Conservation (phyloP, 1,140 invertebrate genomes). For the Proctacanthus coquilletti region DNA sequence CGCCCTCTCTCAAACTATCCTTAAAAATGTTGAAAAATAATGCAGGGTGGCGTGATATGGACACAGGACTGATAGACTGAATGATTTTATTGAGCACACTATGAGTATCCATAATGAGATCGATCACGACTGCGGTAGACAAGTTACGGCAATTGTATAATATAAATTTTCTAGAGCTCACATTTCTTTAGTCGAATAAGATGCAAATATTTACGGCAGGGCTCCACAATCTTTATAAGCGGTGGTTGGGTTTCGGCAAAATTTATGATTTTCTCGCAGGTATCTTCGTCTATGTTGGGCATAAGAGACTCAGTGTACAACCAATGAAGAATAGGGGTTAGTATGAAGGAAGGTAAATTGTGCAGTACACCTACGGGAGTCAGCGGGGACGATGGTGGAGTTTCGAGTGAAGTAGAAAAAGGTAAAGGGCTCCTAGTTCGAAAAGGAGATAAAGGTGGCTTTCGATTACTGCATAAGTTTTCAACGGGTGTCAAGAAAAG, state of each 20-base stretch:
- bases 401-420: slow-evolving; percentile 21
- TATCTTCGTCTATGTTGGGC: slow-evolving; percentile 37
- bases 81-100: slow-evolving; percentile 39
- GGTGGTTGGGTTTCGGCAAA: slow-evolving; percentile 32
- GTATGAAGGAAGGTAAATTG: slow-evolving; percentile 37
- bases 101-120: slow-evolving; percentile 44
- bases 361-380: slow-evolving; percentile 22
- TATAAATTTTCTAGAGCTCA: slow-evolving; percentile 23
- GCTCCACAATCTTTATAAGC: slow-evolving; percentile 35
- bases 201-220: slow-evolving; percentile 42
- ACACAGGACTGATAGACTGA: slow-evolving; percentile 33
- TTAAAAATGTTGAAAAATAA: slow-evolving; percentile 43
- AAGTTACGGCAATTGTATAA: slow-evolving; percentile 1
- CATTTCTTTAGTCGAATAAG: slow-evolving; percentile 46
- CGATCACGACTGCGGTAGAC: slow-evolving; percentile 40
- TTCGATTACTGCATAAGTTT: slow-evolving; percentile 13
- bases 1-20: slow-evolving; percentile 39
- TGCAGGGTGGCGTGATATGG: slow-evolving; percentile 33
- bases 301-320: slow-evolving; percentile 46
- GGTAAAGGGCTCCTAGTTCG: slow-evolving; percentile 21
- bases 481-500: slow-evolving; percentile 6
- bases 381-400: slow-evolving; percentile 24
- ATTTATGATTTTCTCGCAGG: slow-evolving; percentile 37
- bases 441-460: slow-evolving; percentile 23
- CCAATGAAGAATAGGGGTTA: slow-evolving; percentile 42